Base-by-base conservation (phyloP, 2,888 invertebrate genomes). In the Mechanitis mazaeus region DNA sequence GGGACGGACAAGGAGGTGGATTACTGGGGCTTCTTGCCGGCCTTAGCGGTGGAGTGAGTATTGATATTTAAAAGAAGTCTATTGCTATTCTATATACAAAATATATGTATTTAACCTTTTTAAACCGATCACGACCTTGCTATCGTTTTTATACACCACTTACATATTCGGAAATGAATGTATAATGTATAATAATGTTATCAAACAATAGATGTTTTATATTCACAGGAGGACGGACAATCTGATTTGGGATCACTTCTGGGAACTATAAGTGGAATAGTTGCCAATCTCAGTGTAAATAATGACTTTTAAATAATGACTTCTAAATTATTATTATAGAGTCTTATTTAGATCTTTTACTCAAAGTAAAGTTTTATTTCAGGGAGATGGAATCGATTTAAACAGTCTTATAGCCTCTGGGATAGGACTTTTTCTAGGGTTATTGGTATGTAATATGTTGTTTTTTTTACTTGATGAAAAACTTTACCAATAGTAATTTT, bases 311-410 rank as follows among this genome's bases (percentile, higher is more conserved):
- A 7, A 35, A 45, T 11, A 38, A n/a, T 4, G 33, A 31, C n/a
- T 38, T 12, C 31, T 60, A 55, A 33, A 53, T 58, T 1, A 45
- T 65, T 31, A 31, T 55, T 28, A 60, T n/a, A 20, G 20, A 20
- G 20, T 20, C 20, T 20, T 20, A 20, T 20, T 20, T 20, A 20
- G 20, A 20, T 33, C 28, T 47, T 28, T 55, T 20, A 12, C 35
- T 58, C 50, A 9, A 7, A 55, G 54, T 38, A 47, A 45, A 58
- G 50, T 61, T 64, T 59, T 20, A 59, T 83, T 83, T 69, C 70
- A 90, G 91, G 91, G 91, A 3, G 90, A 88, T 64, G 90, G 88
- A 2, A 75, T 91, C 59, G 90, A 90, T 66, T 63, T 91, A 1
- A 90, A 90, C 64, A 75, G 80, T 28, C 67, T 90, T 1, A 85